Evolutionary conservation across 2,113 vertebrate genomes (phyloP).

Genomic region (Agapornis roseicollis): DNA sequence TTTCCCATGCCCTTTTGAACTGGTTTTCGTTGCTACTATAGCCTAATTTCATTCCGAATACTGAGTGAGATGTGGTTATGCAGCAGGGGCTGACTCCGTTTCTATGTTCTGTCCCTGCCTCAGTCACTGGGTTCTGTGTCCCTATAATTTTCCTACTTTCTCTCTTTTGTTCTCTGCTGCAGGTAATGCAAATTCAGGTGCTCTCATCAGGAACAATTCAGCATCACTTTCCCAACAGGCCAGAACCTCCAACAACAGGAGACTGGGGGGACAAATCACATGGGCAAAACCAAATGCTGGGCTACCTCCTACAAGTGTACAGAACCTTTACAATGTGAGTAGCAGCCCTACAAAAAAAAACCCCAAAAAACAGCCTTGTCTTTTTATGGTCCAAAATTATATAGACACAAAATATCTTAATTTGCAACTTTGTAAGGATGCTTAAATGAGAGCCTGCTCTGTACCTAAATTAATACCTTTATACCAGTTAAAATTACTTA

Average conservation of each 20-base stretch:
- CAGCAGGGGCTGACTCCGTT: neutral
- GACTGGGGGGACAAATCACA: neutral
- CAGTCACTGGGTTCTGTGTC: neutral
- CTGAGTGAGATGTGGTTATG: neutral
- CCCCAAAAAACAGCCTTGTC: no score
- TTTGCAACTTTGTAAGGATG: neutral
- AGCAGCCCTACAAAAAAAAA: neutral
- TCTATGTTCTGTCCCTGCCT: neutral
- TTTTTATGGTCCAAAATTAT: neutral
- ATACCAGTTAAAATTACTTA: neutral
- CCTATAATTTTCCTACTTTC: neutral
- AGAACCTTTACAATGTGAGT: slow-evolving; percentile 10
- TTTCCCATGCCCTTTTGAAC: neutral
- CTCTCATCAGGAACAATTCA: neutral
- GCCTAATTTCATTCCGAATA: neutral
- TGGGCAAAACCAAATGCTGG: neutral
- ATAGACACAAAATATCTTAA: neutral
- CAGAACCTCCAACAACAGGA: neutral
- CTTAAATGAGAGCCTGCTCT: neutral
- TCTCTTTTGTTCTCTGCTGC: neutral
- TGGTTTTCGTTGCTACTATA: neutral
- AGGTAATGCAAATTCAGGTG: neutral
- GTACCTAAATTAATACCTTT: neutral
- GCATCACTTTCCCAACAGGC: neutral
- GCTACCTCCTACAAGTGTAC: neutral